phyloP scores from a whole-genome alignment of 1,140 invertebrate genomes.

The Argopecten irradians region DNA sequence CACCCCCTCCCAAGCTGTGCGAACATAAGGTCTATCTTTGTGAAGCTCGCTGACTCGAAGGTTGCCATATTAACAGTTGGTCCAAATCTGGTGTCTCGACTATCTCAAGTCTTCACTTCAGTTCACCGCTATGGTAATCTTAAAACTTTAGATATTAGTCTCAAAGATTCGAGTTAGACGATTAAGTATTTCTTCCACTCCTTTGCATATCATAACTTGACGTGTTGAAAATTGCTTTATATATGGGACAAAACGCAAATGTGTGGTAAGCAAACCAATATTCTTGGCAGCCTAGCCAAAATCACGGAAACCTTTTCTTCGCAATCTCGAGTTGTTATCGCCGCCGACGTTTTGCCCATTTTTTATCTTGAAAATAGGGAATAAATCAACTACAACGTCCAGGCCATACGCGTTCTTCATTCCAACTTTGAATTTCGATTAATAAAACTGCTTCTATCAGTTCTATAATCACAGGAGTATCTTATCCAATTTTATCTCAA shows the following conservation, averaged over 20 bases:
- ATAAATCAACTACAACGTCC: neutral
- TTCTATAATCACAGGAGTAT: too few relatives aligned
- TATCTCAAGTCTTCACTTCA: neutral
- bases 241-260: neutral
- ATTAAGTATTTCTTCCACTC: neutral
- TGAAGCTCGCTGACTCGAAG: neutral
- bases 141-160: neutral
- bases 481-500: neutral
- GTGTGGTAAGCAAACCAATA: neutral
- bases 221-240: neutral
- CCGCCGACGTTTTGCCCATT: neutral
- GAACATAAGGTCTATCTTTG: neutral
- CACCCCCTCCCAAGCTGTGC: neutral
- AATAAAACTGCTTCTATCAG: too few relatives aligned
- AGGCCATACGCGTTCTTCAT: neutral
- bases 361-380: conserved; percentile 16
- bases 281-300: neutral
- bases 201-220: conserved; percentile 10
- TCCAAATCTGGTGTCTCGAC: neutral
- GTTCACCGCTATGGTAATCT: neutral
- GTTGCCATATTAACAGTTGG: neutral
- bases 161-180: neutral
- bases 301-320: neutral
- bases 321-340: neutral
- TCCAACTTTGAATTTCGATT: neutral